Conservation (phyloP, 2,797 vertebrate genomes). For the Lagothrix lagotricha region DNA sequence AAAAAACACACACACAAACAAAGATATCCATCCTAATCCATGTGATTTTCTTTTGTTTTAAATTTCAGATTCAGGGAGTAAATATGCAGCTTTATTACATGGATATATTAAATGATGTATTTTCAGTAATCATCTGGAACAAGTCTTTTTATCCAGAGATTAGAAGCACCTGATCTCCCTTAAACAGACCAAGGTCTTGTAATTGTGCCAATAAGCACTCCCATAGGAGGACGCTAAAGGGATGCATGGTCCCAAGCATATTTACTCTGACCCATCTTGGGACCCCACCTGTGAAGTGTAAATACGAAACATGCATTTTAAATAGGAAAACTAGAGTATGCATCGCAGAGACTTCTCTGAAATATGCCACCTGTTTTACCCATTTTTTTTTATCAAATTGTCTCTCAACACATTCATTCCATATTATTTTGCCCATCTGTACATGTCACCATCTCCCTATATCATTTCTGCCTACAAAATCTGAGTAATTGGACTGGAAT, state of each 20-base stretch:
- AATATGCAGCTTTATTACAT: neutral
- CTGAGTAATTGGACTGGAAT: no score
- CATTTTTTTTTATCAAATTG: neutral
- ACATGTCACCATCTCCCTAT: neutral
- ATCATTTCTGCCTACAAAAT: neutral
- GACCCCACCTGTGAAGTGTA: accelerated
- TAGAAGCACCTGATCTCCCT: neutral
- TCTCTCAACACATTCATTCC: neutral
- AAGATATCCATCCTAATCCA: neutral
- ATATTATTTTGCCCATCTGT: neutral
- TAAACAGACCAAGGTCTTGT: neutral
- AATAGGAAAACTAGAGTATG: neutral
- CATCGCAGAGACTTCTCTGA: neutral
- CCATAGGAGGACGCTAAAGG: neutral
- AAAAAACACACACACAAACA: neutral
- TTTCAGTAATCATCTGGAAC: neutral
- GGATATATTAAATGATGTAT: neutral
- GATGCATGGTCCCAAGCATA: accelerated
- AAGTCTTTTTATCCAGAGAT: neutral
- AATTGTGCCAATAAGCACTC: accelerated
- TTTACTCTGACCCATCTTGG: neutral
- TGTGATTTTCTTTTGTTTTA: neutral
- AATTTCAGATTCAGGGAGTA: neutral
- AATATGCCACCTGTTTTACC: neutral
- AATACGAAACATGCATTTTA: neutral